Base-by-base conservation (phyloP, 2,113 vertebrate species). In the Oncorhynchus gorbuscha region DNA sequence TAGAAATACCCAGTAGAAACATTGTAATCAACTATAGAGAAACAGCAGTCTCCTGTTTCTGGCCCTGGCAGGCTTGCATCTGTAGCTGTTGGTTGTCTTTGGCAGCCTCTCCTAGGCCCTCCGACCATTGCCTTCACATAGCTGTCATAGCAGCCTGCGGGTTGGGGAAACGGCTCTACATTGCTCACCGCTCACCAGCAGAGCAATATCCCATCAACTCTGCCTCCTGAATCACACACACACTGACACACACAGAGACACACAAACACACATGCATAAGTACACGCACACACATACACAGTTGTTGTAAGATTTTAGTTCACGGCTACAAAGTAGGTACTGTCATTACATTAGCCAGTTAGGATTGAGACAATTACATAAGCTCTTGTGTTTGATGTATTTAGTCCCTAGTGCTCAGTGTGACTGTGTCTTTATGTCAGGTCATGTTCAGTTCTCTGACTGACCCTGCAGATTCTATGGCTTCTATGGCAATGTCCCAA, bases 11-110 rank as follows among this genome's bases (percentile, higher is more conserved):
- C 39, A 45, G 39, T 12, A 45, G 39, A 45, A 45, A 45, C 51
- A 55, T 55, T 55, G 51, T 1, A 55, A 16, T 55, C 51, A 16
- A 55, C 16, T 55, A 55, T 18, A 55, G 51, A 4, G 51, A 7
- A 55, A 16, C 51, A 4, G 82, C 51, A 71, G 72, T 49, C 64
- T 73, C 28, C 51, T 66, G 26, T 28, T 20, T 68, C 71, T 16
- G 76, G 70, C 78, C 71, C 39, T 73, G 82, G 79, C 84, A 83
- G 81, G 77, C 66, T 75, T 30, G 69, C 79, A 73, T 86, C 79
- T 75, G 55, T 66, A 35, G 75, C 49, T 73, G 79, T 83, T 82
- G 83, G 72, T 66, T 66, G 64, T 66, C 79, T 83, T 87, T 89
- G 81, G 86, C 83, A 80, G 79, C 12, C 28, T 20, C 73, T 72